A percentile compares a stretch with the other conserved stretches of the same genome.
phyloP scores from a whole-genome alignment of 2,113 vertebrate genomes.

The Ahaetulla prasina region DNA sequence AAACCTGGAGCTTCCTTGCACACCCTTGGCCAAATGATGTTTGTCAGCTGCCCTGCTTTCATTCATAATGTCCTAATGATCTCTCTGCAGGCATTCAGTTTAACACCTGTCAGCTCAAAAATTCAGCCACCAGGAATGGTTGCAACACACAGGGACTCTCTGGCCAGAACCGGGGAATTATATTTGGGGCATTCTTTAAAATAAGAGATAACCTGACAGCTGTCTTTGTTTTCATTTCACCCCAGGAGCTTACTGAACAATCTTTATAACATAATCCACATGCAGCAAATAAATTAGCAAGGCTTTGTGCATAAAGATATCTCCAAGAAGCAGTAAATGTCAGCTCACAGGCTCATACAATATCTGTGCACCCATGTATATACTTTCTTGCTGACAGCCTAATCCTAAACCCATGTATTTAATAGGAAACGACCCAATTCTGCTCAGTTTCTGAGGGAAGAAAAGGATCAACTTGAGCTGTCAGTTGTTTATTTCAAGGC shows the following conservation, averaged over 20 bases:
- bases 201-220: background rate
- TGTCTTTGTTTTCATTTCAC: background rate
- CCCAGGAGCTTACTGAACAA: background rate
- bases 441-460: background rate
- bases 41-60: background rate
- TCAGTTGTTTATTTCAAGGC: background rate
- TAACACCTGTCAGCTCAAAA: conserved; percentile 17
- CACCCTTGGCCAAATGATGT: background rate
- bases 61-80: background rate
- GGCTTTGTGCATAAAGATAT: background rate
- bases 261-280: background rate
- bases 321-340: background rate
- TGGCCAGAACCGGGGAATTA: background rate
- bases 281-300: conserved; percentile 4
- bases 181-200: conserved; percentile 13
- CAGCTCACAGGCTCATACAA: background rate
- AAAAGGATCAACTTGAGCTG: background rate
- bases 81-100: conserved; percentile 1
- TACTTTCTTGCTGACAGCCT: background rate
- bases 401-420: background rate
- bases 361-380: background rate
- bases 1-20: background rate
- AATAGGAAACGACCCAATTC: background rate
- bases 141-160: background rate
- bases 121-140: background rate